These are phyloP conservation scores for Bagarius yarrelli DNA, from an alignment of 2,113 vertebrate genomes.

Conservation along the genomic window DNA sequence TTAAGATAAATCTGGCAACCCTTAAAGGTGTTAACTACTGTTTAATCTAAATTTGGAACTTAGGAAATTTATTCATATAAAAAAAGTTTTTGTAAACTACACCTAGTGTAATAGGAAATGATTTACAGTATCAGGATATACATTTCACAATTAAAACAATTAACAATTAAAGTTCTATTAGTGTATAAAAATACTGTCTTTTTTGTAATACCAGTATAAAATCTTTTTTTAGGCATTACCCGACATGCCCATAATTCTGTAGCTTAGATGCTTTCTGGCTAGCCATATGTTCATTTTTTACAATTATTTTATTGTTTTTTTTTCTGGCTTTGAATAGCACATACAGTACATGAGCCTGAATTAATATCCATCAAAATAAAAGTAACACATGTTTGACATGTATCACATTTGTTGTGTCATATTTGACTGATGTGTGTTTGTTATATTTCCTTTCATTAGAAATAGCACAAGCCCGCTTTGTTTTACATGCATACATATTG, in stretches of 20 bases:
- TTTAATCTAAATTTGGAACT: not conserved
- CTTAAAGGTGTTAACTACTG: not conserved
- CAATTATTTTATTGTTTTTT: not conserved
- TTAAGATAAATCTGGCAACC: not conserved
- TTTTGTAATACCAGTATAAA: not conserved
- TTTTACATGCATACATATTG: not conserved
- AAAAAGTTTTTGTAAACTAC: not conserved
- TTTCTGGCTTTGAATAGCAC: not conserved
- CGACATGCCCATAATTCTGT: not conserved
- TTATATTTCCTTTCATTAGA: slow-evolving; percentile 5
- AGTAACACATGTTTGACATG: slow-evolving; percentile 14
- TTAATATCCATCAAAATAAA: slow-evolving; percentile 14
- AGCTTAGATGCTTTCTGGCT: not conserved
- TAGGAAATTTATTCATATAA: not conserved
- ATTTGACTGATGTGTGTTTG: not conserved
- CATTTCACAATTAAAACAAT: no score
- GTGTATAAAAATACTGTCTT: not conserved
- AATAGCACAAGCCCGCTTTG: not conserved
- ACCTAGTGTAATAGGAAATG: not conserved
- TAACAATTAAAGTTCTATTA: no score
- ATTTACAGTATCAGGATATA: no score
- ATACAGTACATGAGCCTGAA: not conserved
- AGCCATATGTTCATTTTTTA: not conserved
- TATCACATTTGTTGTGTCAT: slow-evolving; percentile 13
- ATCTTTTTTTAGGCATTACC: not conserved